Conservation (phyloP, 2,888 invertebrate genomes). For the Cremastobaeus sp. region DNA sequence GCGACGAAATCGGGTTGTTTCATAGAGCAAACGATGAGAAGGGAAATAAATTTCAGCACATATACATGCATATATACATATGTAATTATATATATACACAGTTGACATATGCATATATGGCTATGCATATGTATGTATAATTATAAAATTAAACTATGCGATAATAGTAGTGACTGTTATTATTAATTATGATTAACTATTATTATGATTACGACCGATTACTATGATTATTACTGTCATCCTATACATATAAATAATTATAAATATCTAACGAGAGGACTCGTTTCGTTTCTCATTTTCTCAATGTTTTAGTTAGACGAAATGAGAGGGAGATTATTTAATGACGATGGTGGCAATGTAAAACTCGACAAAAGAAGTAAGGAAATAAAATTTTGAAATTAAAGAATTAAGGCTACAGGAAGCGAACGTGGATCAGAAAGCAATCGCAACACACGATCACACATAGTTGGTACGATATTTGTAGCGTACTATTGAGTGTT, state of each 20-base stretch:
- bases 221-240: constrained; percentile 72
- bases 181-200: constrained; percentile 78
- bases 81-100: constrained; percentile 72
- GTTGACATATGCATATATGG: constrained; percentile 70
- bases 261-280: constrained; percentile 64
- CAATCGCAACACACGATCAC: constrained; percentile 52
- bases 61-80: constrained; percentile 73
- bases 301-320: constrained; percentile 68
- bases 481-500: constrained; percentile 77
- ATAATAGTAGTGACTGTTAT: constrained; percentile 70
- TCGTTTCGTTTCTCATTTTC: constrained; percentile 69
- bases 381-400: constrained; percentile 43
- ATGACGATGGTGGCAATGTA: constrained; percentile 24
- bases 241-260: constrained; percentile 72
- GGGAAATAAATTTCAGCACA: constrained; percentile 54
- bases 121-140: constrained; percentile 75
- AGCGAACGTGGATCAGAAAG: neutral
- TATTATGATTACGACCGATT: constrained; percentile 80
- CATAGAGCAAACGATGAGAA: constrained; percentile 34
- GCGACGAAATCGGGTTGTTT: constrained; percentile 34
- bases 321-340: constrained; percentile 39
- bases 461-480: constrained; percentile 71
- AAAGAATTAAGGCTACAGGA: constrained; percentile 52
- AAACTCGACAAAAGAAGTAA: constrained; percentile 8
- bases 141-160: constrained; percentile 72